Evolutionary conservation across 2,888 invertebrate genomes (phyloP), one percentile per base, ranked within the genome.

Genomic region (Sphaerophoria taeniata): DNA sequence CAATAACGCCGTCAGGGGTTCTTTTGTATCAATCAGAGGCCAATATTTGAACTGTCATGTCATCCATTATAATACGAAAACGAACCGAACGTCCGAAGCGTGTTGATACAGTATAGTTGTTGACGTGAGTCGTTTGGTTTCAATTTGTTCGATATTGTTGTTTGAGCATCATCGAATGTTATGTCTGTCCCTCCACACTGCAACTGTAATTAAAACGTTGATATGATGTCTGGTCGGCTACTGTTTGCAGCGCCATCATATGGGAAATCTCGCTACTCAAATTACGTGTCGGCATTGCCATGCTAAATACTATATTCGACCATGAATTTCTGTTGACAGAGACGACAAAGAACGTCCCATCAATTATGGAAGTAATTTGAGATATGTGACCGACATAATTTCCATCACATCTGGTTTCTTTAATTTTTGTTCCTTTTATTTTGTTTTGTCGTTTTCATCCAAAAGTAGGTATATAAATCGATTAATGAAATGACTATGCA

Each of bases 1-100:
- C 77, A 69, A 83, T 83, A 78, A 56, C 73, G 63, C 77, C 56
- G 63, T 16, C 36, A 36, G 24, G 55, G 47, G 55, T 72, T 24
- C 24, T 24, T 61, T 77, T 72, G 69, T 63, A 11, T 45, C 73
- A 77, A 83, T 73, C 69, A 24, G 39, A n/a, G 16, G 47, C 43
- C 67, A 67, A 69, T 58, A 51, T 33, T 61, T 47, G 65, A 74
- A 67, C 56, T 39, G 34, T 0, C n/a, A 55, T 56, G 65, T 45
- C 47, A 49, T 67, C 60, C 16, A 47, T 71, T 55, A 58, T 63
- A 65, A 63, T 63, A 47, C n/a, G 39, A 14, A 34, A 47, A 3
- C 9, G 16, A 16, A 33, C 7, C 47, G 6, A 58, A 6, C 6
- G 45, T 31, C 31, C 16, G 65, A 16, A 12, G 16, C 34, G 34